Percentiles rank a stretch among this genome's conserved stretches.
phyloP scores from a whole-genome alignment of 2,888 invertebrate species.

The Sminthurides aquaticus region DNA sequence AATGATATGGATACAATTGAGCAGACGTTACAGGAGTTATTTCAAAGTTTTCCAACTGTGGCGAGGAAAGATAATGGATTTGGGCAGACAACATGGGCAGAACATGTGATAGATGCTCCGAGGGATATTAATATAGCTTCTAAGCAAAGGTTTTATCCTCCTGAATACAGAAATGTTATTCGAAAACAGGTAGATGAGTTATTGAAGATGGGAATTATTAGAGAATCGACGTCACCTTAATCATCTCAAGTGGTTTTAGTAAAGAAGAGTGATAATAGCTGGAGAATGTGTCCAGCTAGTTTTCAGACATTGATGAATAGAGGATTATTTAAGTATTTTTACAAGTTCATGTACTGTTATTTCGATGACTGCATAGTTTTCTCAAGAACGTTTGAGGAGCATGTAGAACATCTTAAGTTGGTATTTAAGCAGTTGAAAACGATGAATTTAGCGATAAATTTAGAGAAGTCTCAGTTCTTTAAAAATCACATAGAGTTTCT shows the following conservation, averaged over 20 bases:
- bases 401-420: conserved; percentile 24
- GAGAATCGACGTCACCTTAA: conserved; percentile 17
- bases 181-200: conserved; percentile 15
- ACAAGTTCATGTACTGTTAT: conserved; percentile 13
- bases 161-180: neutral
- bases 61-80: conserved; percentile 5
- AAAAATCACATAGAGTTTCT: conserved; percentile 27
- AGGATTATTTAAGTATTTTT: conserved; percentile 17
- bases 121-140: neutral
- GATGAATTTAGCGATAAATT: conserved; percentile 36
- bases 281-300: conserved; percentile 27
- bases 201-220: no score
- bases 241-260: conserved; percentile 10
- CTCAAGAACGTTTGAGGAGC: conserved; percentile 23
- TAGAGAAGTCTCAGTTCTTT: conserved; percentile 29
- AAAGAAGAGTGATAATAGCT: conserved; percentile 23
- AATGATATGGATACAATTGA: neutral
- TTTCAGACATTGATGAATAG: no score
- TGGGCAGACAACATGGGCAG: neutral
- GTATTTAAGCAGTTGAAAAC: conserved; percentile 33
- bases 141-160: conserved; percentile 4
- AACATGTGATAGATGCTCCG: conserved; percentile 14
- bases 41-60: conserved; percentile 10
- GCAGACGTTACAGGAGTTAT: neutral
- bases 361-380: conserved; percentile 30